A percentile compares a stretch with the other conserved stretches of the same genome.
phyloP scores from a whole-genome alignment of 2,888 invertebrate genomes.

The Temnothorax rugatulus region DNA sequence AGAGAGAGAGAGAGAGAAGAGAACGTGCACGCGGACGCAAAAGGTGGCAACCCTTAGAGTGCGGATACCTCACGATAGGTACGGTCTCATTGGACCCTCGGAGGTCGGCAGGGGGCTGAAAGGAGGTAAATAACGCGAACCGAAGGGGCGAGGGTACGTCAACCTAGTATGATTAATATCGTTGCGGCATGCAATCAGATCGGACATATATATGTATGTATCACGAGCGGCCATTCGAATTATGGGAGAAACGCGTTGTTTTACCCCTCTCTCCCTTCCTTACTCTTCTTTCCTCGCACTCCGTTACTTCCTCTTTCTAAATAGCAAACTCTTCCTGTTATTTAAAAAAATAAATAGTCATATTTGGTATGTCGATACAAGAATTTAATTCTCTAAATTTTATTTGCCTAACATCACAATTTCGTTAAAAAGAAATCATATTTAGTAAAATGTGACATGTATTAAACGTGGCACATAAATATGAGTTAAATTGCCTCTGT shows the following conservation, averaged over 20 bases:
- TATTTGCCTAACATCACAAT: background rate
- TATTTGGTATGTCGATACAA: background rate
- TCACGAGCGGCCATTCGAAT: conserved; percentile 75
- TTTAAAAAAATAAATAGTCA: conserved; percentile 7
- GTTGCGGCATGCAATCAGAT: conserved; percentile 87
- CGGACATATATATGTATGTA: conserved; percentile 76
- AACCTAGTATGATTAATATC: conserved; percentile 88
- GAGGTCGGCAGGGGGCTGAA: conserved; percentile 75
- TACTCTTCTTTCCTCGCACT: conserved; percentile 20
- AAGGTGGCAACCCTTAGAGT: conserved; percentile 41
- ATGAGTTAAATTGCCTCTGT: background rate
- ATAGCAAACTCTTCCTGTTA: conserved; percentile 15
- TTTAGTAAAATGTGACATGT: background rate
- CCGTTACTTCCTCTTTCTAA: conserved; percentile 30
- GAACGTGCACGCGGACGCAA: conserved; percentile 27
- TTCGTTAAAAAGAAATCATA: background rate
- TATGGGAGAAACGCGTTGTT: conserved; percentile 66
- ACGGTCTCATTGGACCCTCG: conserved; percentile 70
- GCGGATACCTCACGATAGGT: conserved; percentile 66
- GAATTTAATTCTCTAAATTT: background rate
- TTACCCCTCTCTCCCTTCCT: conserved; percentile 29
- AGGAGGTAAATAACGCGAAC: conserved; percentile 81
- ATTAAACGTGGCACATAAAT: background rate
- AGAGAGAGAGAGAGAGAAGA: background rate
- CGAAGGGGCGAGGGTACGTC: conserved; percentile 86